A percentile compares a stretch with the other conserved stretches of the same genome.
Conservation (phyloP, 2,888 invertebrate genomes). For the Drepana falcataria region DNA sequence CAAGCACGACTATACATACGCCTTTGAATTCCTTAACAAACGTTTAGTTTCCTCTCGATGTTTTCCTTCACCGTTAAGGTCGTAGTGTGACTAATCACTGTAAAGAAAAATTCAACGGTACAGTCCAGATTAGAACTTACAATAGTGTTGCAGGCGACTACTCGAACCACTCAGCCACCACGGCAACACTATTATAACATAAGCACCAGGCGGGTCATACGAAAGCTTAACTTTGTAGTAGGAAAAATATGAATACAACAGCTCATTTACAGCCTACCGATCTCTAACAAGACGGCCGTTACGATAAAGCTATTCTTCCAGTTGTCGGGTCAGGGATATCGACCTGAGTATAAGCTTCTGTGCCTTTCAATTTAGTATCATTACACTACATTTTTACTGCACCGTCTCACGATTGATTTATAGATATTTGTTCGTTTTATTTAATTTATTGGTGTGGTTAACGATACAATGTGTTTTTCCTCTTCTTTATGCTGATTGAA, state of each 20-base stretch:
- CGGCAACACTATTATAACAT: no score
- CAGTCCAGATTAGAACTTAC: no score
- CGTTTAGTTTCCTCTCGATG: no score
- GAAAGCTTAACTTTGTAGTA: no score
- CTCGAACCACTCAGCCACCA: no score
- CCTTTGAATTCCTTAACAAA: no score
- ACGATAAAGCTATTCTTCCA: conserved; percentile 7
- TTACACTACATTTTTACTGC: conserved; percentile 27
- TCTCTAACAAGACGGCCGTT: conserved; percentile 1
- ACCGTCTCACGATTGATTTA: conserved; percentile 21
- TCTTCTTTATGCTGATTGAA: not conserved
- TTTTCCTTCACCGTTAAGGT: no score
- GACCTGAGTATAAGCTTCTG: conserved; percentile 24
- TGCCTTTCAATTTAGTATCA: conserved; percentile 35
- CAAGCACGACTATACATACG: no score
- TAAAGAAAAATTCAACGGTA: no score
- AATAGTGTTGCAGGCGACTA: no score
- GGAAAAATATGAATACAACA: not conserved
- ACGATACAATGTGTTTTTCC: not conserved
- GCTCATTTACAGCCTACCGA: not conserved
- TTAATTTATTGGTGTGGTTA: not conserved
- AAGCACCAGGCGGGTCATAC: no score
- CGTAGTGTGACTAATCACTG: no score
- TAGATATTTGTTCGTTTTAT: not conserved
- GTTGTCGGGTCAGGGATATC: conserved; percentile 27